Conservation (phyloP, 2,888 invertebrate species). For the Suillia variegata region DNA sequence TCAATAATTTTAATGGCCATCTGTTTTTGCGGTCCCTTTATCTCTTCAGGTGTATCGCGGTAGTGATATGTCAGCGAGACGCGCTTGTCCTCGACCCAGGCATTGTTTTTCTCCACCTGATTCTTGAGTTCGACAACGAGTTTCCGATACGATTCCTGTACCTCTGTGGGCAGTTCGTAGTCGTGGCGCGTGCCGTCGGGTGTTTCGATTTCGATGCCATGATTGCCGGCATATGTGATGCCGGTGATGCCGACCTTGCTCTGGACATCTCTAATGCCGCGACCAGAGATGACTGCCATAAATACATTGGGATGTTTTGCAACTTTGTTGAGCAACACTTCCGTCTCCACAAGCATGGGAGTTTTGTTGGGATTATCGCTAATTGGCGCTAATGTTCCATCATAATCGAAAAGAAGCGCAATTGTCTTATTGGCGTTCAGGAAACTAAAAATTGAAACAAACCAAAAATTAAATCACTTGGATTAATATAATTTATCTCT, state of each 20-base stretch:
- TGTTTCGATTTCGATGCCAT: slow-evolving; percentile 75
- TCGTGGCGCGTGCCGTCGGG: slow-evolving; percentile 75
- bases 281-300: slow-evolving; percentile 73
- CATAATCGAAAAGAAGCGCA: slow-evolving; percentile 74
- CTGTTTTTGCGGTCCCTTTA: slow-evolving; percentile 64
- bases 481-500: too few relatives aligned
- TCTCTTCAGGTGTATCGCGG: slow-evolving; percentile 68
- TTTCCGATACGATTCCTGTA: slow-evolving; percentile 68
- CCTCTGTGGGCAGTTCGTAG: slow-evolving; percentile 72
- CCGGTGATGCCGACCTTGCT: slow-evolving; percentile 64
- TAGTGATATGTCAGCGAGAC: slow-evolving; percentile 76
- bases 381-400: slow-evolving; percentile 76
- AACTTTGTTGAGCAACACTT: slow-evolving; percentile 68
- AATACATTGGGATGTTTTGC: slow-evolving; percentile 72
- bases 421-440: slow-evolving; percentile 68
- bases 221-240: slow-evolving; percentile 77
- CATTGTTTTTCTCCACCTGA: slow-evolving; percentile 67
- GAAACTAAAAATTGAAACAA: slow-evolving; percentile 39
- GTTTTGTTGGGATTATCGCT: slow-evolving; percentile 75
- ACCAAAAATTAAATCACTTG: neutral
- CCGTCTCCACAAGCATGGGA: slow-evolving; percentile 70
- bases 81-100: slow-evolving; percentile 79
- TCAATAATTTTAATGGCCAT: slow-evolving; percentile 68
- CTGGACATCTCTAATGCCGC: slow-evolving; percentile 73
- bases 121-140: slow-evolving; percentile 70